Conservation (phyloP, 2,113 vertebrate genomes). For the Polyodon spathula region DNA sequence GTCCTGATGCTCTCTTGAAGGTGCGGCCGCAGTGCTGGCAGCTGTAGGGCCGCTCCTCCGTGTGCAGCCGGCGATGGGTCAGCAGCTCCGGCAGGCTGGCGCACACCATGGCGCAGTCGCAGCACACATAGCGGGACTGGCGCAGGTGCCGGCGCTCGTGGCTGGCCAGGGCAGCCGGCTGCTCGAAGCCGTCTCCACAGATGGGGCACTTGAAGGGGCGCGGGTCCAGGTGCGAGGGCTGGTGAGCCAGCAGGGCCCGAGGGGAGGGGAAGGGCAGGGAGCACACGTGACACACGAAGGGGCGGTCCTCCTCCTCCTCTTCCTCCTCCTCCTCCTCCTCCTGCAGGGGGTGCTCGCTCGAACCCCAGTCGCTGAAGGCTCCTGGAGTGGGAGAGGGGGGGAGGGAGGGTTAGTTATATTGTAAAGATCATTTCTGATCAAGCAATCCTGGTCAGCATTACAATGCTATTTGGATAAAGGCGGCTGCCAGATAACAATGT, state of each 20-base stretch:
- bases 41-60: conserved; percentile 6
- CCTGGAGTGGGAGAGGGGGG: too few relatives aligned
- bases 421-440: too few relatives aligned
- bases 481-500: too few relatives aligned
- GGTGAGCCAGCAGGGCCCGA: not conserved
- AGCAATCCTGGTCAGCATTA: too few relatives aligned
- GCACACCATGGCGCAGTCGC: conserved; percentile 4
- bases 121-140: not conserved
- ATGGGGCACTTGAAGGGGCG: not conserved
- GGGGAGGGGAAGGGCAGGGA: not conserved
- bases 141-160: not conserved
- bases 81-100: conserved; percentile 1
- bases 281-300: not conserved
- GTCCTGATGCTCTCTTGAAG: conserved; percentile 9
- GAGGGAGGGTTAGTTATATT: too few relatives aligned
- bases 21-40: conserved; percentile 9
- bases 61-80: conserved; percentile 8
- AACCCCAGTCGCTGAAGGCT: too few relatives aligned
- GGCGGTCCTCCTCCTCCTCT: not conserved
- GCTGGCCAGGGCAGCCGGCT: not conserved
- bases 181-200: conserved; percentile 8
- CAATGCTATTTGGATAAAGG: too few relatives aligned
- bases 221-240: not conserved
- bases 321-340: not conserved
- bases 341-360: too few relatives aligned